Evolutionary conservation across 2,113 vertebrate species (phyloP).

Genomic region (Cyphomyrus discorhynchus): DNA sequence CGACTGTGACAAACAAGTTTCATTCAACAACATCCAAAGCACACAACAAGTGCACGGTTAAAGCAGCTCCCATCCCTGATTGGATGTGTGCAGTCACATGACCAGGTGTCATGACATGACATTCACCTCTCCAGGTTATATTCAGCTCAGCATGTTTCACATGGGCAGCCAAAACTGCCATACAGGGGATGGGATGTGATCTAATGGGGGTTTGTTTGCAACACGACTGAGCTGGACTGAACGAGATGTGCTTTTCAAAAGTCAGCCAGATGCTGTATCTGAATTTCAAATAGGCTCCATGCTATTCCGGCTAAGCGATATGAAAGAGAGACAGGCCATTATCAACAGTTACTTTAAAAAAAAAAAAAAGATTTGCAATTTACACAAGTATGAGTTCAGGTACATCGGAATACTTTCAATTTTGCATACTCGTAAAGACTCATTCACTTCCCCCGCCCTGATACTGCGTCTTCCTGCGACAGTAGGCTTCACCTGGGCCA

Average conservation of each 20-base stretch:
- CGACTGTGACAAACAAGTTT: not conserved
- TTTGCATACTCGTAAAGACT: not conserved
- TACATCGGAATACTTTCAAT: not conserved
- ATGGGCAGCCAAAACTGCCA: not conserved
- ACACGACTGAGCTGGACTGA: not conserved
- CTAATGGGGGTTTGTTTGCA: not conserved
- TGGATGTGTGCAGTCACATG: not conserved
- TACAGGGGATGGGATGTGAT: not conserved
- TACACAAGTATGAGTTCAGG: not conserved
- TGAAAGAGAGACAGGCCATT: not conserved
- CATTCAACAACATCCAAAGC: too few species aligned
- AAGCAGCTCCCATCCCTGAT: too few species aligned
- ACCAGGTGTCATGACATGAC: not conserved
- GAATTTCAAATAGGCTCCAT: slow-evolving; percentile 1
- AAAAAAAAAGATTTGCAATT: not conserved
- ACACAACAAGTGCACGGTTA: not conserved
- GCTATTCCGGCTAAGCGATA: not conserved
- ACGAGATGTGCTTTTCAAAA: not conserved
- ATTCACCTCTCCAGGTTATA: not conserved
- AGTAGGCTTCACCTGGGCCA: not conserved
- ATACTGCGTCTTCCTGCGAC: not conserved
- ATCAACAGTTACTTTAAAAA: not conserved
- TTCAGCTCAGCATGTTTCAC: not conserved
- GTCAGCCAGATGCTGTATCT: not conserved
- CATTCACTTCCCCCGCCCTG: not conserved